Evolutionary conservation across 2,888 invertebrate genomes (phyloP), one percentile per base, ranked within the genome.

Genomic region (Microchrysa polita): DNA sequence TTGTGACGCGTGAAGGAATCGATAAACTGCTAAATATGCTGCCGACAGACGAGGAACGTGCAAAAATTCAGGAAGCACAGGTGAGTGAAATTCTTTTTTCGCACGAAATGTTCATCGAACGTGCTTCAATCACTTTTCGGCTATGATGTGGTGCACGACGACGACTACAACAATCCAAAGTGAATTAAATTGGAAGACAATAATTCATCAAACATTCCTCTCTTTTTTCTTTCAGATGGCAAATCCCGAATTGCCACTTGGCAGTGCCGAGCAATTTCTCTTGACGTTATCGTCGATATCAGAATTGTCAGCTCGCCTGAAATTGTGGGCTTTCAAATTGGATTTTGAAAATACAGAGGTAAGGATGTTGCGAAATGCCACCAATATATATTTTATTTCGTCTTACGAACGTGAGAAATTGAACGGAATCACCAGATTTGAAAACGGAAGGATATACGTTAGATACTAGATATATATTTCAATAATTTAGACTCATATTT

Each of bases 191-290:
- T 42, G 42, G 74, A n/a, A 34, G 14, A 57, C 63, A 9, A 57
- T 67, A 59, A 44, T 69, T 18, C 5, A 53, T 67, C 16, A 12
- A n/a, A 63, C 1, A n/a, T 48, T 57, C 65, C 12, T 5, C 55
- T 77, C 75, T 44, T 48, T 57, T 69, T 9, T 5, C 55, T 77
- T 75, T 44, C 34, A 82, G 79, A 79, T 85, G 80, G 78, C 82
- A 9, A 84, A 82, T 80, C 85, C 85, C 0, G 85, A 85, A 76
- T 76, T 85, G 63, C 85, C 85, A 1, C 76, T 85, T 73, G 98
- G 98, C 75, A 96, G 94, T 81, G 99, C 99, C 0, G 99, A 99
- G 85, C 97, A 99, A 85, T 99, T 99, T 84, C 90, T 99, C n/a
- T 88, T 99, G 57, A 97, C 96, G 20, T 87, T 99, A 77, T 94